Percentiles rank a stretch among this genome's conserved stretches.
Evolutionary conservation across 37 sponge, comb jelly and placozoan species (phyloP).

Genomic region (Ephydatia muelleri): DNA sequence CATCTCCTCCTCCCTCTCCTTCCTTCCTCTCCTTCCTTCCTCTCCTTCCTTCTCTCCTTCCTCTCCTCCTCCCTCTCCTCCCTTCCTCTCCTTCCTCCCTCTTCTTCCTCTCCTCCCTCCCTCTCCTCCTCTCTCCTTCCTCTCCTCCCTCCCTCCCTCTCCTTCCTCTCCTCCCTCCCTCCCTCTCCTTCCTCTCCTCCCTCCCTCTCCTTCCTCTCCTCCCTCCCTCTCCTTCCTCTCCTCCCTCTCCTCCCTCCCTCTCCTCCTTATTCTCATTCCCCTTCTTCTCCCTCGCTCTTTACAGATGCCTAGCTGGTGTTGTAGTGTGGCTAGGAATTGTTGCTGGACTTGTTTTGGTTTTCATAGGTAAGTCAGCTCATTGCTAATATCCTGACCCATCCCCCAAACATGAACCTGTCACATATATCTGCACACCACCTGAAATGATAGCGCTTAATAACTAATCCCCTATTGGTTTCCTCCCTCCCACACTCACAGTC

Average conservation of each 20-base stretch:
- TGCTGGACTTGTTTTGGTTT: slow-evolving; percentile 11
- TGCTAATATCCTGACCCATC: too few relatives aligned
- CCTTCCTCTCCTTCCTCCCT: not conserved
- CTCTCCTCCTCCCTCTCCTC: not conserved
- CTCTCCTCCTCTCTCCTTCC: not conserved
- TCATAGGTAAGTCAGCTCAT: slow-evolving; percentile 32
- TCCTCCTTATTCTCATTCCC: not conserved
- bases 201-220: not conserved
- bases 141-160: not conserved
- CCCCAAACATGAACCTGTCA: not conserved
- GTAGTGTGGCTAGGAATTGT: slow-evolving; percentile 59
- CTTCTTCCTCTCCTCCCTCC: too few relatives aligned
- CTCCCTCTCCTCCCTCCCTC: not conserved
- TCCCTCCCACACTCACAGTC: slow-evolving; percentile 26
- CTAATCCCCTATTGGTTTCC: not conserved
- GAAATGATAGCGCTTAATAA: not conserved
- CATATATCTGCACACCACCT: not conserved
- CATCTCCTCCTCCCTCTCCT: not conserved
- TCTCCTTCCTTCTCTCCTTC: not conserved
- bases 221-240: not conserved
- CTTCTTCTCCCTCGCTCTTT: not conserved
- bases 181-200: not conserved
- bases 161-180: not conserved
- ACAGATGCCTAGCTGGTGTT: slow-evolving; percentile 62
- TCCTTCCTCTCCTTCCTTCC: not conserved